These are phyloP conservation scores for Cochlearius cochlearius DNA, from an alignment of 2,113 vertebrate genomes.

Conservation along the genomic window DNA sequence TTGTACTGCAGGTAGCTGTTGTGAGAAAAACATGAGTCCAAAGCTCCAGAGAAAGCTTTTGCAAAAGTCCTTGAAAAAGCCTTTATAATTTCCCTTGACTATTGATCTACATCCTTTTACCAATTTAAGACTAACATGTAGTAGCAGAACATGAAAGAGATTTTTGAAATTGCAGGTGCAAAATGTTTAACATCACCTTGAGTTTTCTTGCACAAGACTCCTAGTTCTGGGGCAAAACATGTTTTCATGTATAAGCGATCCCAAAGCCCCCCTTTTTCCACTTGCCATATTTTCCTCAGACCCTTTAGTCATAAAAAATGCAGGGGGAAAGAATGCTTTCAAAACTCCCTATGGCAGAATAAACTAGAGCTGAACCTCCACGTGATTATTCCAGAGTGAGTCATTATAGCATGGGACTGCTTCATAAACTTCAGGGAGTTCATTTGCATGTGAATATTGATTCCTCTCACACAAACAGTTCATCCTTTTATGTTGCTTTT, in stretches of 20 bases:
- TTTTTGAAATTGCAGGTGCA: neutral
- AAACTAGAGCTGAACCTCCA: conserved; percentile 47
- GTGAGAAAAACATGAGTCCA: neutral
- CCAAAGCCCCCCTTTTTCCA: neutral
- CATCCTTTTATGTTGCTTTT: conserved; percentile 52
- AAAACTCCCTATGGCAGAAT: conserved; percentile 18
- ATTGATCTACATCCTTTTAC: neutral
- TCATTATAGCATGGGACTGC: conserved; percentile 39
- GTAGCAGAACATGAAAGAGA: neutral
- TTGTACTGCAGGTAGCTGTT: neutral
- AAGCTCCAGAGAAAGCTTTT: neutral
- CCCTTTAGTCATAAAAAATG: conserved; percentile 16
- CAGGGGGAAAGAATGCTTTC: neutral
- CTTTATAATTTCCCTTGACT: neutral
- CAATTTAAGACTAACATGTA: neutral
- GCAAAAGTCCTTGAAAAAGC: neutral
- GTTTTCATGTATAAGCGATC: neutral
- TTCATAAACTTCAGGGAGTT: conserved; percentile 62
- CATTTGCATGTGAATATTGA: conserved; percentile 66
- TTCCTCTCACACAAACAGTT: conserved; percentile 39
- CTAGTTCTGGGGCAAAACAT: neutral
- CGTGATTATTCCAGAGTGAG: conserved; percentile 27
- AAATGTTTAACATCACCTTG: neutral
- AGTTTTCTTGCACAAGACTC: neutral
- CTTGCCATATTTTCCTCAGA: neutral